phyloP scores from a whole-genome alignment of 2,888 invertebrate genomes.

The Drosophila kambysellisi region DNA sequence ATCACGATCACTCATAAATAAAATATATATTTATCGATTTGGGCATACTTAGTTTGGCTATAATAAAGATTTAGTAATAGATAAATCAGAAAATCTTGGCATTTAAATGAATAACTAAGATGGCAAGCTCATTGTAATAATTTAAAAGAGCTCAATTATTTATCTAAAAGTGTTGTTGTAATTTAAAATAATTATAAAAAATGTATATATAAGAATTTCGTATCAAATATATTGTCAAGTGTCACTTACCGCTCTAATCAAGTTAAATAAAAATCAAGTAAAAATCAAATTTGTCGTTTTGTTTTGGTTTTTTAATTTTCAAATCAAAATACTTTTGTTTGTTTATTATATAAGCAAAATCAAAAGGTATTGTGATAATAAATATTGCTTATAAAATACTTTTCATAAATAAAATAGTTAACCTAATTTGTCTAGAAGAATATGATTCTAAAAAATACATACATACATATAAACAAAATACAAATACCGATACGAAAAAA shows the following conservation, averaged over 20 bases:
- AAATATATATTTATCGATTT: slow-evolving; percentile 21
- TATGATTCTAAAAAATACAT: slow-evolving; percentile 27
- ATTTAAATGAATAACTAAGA: neutral
- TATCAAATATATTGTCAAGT: neutral
- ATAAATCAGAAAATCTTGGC: neutral
- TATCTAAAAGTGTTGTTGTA: neutral
- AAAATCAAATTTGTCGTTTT: slow-evolving; percentile 19
- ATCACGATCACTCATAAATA: slow-evolving; percentile 56
- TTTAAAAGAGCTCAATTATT: neutral
- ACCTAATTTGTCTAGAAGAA: slow-evolving; percentile 60
- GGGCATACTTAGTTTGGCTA: slow-evolving; percentile 16
- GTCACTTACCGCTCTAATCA: slow-evolving; percentile 1
- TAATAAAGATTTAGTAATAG: neutral
- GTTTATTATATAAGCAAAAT: slow-evolving; percentile 68
- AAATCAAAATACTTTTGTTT: slow-evolving; percentile 60
- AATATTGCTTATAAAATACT: slow-evolving; percentile 69
- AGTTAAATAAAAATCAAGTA: slow-evolving; percentile 20
- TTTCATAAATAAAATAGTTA: slow-evolving; percentile 71
- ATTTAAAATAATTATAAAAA: neutral
- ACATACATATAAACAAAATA: slow-evolving; percentile 27
- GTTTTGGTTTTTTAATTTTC: slow-evolving; percentile 23
- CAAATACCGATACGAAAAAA: slow-evolving; percentile 45
- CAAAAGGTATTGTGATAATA: slow-evolving; percentile 55
- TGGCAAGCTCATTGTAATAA: neutral
- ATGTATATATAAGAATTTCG: neutral